Conservation (phyloP, 2,113 vertebrate genomes). For the Hyperoodon ampullatus region DNA sequence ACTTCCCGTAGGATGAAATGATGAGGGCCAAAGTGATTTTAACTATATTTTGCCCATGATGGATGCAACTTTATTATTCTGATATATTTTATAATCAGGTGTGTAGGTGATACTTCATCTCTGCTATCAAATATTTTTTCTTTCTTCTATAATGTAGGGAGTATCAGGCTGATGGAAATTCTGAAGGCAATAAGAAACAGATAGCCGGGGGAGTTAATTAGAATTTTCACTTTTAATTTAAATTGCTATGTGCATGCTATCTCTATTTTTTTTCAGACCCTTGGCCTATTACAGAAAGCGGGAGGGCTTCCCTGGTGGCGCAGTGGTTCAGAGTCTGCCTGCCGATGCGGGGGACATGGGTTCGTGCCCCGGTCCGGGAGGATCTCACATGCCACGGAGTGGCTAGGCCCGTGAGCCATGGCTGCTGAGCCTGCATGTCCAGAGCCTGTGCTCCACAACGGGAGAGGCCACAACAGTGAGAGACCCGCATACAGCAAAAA, state of each 20-base stretch:
- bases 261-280: neutral
- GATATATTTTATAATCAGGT: neutral
- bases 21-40: neutral
- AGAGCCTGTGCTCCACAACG: too few relatives aligned
- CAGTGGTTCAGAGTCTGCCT: too few relatives aligned
- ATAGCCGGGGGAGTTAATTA: neutral
- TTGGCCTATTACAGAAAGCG: neutral
- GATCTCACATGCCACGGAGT: too few relatives aligned
- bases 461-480: too few relatives aligned
- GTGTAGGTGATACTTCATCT: neutral
- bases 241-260: neutral
- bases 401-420: too few relatives aligned
- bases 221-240: slow-evolving; percentile 34
- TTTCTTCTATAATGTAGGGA: neutral
- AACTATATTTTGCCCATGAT: neutral
- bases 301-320: neutral
- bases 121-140: neutral
- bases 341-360: too few relatives aligned
- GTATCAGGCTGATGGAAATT: neutral
- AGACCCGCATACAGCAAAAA: too few relatives aligned
- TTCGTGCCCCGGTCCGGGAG: too few relatives aligned
- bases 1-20: neutral
- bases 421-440: too few relatives aligned
- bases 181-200: neutral
- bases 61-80: neutral